A percentile compares a stretch with the other conserved stretches of the same genome.
Conservation (phyloP, 2,113 vertebrate species). For the Eclectus roratus region DNA sequence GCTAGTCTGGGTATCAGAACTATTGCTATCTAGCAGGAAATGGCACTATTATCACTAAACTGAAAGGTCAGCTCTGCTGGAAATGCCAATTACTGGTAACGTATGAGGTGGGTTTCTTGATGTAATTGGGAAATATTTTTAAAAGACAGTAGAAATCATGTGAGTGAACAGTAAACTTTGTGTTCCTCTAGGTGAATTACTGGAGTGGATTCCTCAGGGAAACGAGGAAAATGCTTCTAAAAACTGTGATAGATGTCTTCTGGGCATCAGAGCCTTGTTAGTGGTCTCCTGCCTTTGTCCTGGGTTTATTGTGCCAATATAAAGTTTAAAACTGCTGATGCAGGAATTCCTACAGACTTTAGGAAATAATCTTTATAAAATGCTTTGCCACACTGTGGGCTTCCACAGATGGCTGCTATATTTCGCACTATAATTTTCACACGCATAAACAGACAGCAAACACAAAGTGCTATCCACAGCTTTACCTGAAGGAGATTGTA, state of each 20-base stretch:
- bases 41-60: neutral
- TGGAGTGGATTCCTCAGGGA: slow-evolving; percentile 25
- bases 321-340: slow-evolving; percentile 37
- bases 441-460: neutral
- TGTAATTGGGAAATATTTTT: slow-evolving; percentile 65
- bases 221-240: neutral
- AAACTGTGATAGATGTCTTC: slow-evolving; percentile 27
- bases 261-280: slow-evolving; percentile 55
- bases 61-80: slow-evolving; percentile 46
- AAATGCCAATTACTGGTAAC: slow-evolving; percentile 63
- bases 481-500: neutral
- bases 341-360: neutral
- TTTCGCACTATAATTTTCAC: neutral
- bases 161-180: slow-evolving; percentile 8
- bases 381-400: neutral
- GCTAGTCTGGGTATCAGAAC: neutral
- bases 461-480: neutral
- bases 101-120: slow-evolving; percentile 2
- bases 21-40: neutral
- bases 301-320: neutral
- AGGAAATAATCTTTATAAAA: neutral
- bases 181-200: slow-evolving; percentile 42
- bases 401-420: neutral
- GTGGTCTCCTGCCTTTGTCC: slow-evolving; percentile 43
- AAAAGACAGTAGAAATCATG: neutral